phyloP scores from a whole-genome alignment of 2,113 vertebrate species.

The Pseudorhombus dupliciocellatus region DNA sequence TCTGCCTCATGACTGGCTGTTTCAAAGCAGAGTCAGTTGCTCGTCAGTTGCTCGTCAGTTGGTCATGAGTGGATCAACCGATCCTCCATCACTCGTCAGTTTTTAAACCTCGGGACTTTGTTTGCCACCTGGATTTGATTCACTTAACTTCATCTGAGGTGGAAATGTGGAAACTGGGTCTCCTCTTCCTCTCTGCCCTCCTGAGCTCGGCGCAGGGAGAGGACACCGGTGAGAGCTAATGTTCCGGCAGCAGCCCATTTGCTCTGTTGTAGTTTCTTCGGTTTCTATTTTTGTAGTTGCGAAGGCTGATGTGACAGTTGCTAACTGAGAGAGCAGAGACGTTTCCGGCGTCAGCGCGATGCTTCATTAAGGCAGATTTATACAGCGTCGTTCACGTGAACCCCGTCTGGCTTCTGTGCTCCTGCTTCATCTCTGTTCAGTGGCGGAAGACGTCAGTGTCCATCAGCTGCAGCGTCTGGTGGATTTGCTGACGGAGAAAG shows the following conservation, averaged over 20 bases:
- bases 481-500: conserved; percentile 70
- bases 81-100: not conserved
- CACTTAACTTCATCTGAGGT: conserved; percentile 25
- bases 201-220: conserved; percentile 35
- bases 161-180: conserved; percentile 15
- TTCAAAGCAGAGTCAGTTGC: not conserved
- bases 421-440: conserved; percentile 27
- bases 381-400: not conserved
- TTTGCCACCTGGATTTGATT: not conserved
- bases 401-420: not conserved
- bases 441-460: conserved; percentile 67
- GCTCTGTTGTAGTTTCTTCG: conserved; percentile 30
- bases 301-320: conserved; percentile 22
- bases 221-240: conserved; percentile 77
- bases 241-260: conserved; percentile 21
- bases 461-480: conserved; percentile 77
- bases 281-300: conserved; percentile 42
- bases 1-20: not conserved
- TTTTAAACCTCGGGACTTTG: not conserved
- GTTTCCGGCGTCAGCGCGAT: conserved; percentile 25
- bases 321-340: conserved; percentile 51
- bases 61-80: too few species aligned
- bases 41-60: too few species aligned
- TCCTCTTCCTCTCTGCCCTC: conserved; percentile 36
- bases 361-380: conserved; percentile 27